A percentile compares a stretch with the other conserved stretches of the same genome.
These are phyloP conservation scores for Streptopelia turtur DNA, from an alignment of 2,797 vertebrate genomes.

Conservation along the genomic window DNA sequence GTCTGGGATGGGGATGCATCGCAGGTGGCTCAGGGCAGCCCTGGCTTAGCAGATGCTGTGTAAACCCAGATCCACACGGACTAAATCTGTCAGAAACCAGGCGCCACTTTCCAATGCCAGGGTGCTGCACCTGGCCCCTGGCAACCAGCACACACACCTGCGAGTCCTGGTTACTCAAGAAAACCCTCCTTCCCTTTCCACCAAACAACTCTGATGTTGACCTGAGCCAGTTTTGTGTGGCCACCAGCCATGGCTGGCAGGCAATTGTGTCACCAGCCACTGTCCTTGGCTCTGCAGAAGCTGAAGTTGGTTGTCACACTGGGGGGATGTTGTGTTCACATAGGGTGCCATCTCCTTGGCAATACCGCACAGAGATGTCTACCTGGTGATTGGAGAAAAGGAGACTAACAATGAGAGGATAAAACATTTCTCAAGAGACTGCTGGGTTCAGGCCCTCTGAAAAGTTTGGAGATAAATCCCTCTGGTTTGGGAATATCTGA, in stretches of 20 bases:
- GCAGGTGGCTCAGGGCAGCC: neutral
- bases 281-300: neutral
- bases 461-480: neutral
- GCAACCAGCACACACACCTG: neutral
- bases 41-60: neutral
- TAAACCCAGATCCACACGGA: neutral
- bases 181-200: neutral
- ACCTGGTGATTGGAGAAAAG: neutral
- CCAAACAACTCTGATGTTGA: no score
- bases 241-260: rapidly evolving
- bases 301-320: neutral
- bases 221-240: neutral
- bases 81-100: neutral
- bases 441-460: neutral
- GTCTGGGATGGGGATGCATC: rapidly evolving
- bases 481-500: neutral
- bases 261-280: neutral
- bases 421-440: neutral
- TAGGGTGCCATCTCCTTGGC: neutral
- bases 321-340: neutral
- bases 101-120: no score
- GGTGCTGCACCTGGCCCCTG: neutral
- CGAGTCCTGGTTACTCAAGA: neutral
- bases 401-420: neutral
- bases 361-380: neutral